Percentiles rank a stretch among this genome's conserved stretches.
These are phyloP conservation scores for Chrysopa pallens DNA, from an alignment of 1,140 invertebrate genomes.

Conservation along the genomic window DNA sequence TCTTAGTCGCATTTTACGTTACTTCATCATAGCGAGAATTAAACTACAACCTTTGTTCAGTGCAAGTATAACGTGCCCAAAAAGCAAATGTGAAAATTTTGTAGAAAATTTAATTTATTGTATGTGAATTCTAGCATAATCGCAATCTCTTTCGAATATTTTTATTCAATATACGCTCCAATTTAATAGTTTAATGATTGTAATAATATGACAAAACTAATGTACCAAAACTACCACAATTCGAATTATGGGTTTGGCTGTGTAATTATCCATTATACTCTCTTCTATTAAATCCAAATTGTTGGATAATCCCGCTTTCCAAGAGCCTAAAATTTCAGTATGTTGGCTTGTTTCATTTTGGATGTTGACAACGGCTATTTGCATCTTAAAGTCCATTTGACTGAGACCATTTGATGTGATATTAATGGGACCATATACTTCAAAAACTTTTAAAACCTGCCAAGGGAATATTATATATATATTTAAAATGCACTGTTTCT, in stretches of 20 bases:
- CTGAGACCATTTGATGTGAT: slow-evolving; percentile 43
- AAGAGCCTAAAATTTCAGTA: slow-evolving; percentile 37
- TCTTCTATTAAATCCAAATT: slow-evolving; percentile 39
- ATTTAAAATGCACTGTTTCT: background rate
- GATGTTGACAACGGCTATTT: slow-evolving; percentile 42
- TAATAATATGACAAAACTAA: too few species aligned
- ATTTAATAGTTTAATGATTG: too few species aligned
- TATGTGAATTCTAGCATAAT: too few species aligned
- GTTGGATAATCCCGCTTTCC: slow-evolving; percentile 48
- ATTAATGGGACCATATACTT: slow-evolving; percentile 37
- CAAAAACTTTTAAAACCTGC: slow-evolving; percentile 33
- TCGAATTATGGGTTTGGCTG: slow-evolving; percentile 61
- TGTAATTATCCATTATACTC: slow-evolving; percentile 48
- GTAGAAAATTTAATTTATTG: too few species aligned
- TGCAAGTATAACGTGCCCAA: too few species aligned
- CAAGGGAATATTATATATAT: slow-evolving; percentile 3
- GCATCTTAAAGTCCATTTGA: slow-evolving; percentile 53
- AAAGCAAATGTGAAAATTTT: too few species aligned
- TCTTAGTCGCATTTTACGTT: too few species aligned
- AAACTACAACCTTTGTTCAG: too few species aligned
- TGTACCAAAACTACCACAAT: slow-evolving; percentile 56
- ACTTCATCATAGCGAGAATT: too few species aligned
- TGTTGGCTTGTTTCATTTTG: slow-evolving; percentile 43
- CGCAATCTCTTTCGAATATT: too few species aligned
- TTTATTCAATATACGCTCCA: too few species aligned